These are phyloP conservation scores for Sebastes glaucus DNA, from an alignment of 2,797 vertebrate species.

Conservation along the genomic window DNA sequence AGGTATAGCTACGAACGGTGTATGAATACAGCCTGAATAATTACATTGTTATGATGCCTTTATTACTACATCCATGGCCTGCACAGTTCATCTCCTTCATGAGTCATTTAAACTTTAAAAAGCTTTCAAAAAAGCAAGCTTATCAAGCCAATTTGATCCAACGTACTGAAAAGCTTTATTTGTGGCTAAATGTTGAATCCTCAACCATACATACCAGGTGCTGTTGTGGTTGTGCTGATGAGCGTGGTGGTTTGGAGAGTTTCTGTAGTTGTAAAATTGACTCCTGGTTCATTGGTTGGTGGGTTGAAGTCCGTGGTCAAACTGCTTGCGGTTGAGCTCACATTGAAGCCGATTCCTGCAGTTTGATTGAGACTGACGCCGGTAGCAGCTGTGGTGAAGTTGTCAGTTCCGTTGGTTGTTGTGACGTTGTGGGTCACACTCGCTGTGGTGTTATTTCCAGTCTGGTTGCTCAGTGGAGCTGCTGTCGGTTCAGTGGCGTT, in stretches of 20 bases:
- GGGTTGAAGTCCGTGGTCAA: not conserved
- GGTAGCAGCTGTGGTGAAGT: not conserved
- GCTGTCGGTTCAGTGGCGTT: conserved; percentile 15
- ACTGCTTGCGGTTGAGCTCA: not conserved
- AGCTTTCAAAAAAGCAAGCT: not conserved
- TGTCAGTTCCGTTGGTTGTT: not conserved
- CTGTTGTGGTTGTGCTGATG: not conserved
- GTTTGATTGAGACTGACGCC: not conserved
- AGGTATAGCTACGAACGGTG: too few species aligned
- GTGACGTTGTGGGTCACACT: not conserved
- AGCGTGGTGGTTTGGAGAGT: not conserved
- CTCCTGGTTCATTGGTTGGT: not conserved
- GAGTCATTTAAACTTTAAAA: not conserved
- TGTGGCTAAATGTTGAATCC: not conserved
- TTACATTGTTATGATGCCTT: not conserved
- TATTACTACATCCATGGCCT: not conserved
- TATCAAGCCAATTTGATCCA: not conserved
- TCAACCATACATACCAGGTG: conserved; percentile 39
- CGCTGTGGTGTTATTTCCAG: not conserved
- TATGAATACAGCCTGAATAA: not conserved
- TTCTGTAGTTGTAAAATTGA: not conserved
- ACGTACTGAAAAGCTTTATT: not conserved
- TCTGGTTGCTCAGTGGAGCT: conserved; percentile 10
- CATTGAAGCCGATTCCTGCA: not conserved
- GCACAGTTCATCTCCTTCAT: not conserved